These are phyloP conservation scores for Leucophenga montana DNA, from an alignment of 2,888 invertebrate genomes.

Conservation along the genomic window DNA sequence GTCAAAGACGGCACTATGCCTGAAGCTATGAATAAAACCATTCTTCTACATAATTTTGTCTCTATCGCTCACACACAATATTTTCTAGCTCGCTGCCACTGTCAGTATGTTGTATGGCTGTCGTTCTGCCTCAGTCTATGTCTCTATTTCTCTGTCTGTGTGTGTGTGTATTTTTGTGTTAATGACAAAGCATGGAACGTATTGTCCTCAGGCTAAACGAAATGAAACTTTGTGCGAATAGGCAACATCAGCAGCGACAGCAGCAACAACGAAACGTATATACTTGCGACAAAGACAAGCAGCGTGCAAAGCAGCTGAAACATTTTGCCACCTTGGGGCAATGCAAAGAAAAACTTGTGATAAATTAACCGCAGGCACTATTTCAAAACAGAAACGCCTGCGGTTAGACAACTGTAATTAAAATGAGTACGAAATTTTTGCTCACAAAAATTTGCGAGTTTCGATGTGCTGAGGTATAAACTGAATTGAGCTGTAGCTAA, in stretches of 20 bases:
- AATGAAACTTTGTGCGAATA: conserved; percentile 65
- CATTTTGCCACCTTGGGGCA: conserved; percentile 64
- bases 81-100: conserved; percentile 1
- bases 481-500: not conserved
- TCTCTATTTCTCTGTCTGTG: conserved; percentile 24
- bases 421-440: conserved; percentile 62
- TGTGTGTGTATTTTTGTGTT: conserved; percentile 56
- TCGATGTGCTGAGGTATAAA: not conserved
- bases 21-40: conserved; percentile 9
- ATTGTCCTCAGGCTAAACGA: conserved; percentile 56
- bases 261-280: too few relatives aligned
- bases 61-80: conserved; percentile 25
- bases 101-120: conserved; percentile 26
- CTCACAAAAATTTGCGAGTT: conserved; percentile 10
- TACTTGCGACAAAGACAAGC: not conserved
- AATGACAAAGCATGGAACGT: conserved; percentile 67
- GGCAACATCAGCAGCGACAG: conserved; percentile 46
- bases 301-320: conserved; percentile 57
- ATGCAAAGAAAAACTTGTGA: conserved; percentile 72
- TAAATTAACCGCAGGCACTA: conserved; percentile 66
- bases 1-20: conserved; percentile 19
- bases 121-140: conserved; percentile 37
- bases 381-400: conserved; percentile 66
- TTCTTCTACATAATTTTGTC: conserved; percentile 26
- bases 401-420: conserved; percentile 70